A percentile compares a stretch with the other conserved stretches of the same genome.
phyloP scores from a whole-genome alignment of 2,888 invertebrate species.

The Dolichopus griseipennis region DNA sequence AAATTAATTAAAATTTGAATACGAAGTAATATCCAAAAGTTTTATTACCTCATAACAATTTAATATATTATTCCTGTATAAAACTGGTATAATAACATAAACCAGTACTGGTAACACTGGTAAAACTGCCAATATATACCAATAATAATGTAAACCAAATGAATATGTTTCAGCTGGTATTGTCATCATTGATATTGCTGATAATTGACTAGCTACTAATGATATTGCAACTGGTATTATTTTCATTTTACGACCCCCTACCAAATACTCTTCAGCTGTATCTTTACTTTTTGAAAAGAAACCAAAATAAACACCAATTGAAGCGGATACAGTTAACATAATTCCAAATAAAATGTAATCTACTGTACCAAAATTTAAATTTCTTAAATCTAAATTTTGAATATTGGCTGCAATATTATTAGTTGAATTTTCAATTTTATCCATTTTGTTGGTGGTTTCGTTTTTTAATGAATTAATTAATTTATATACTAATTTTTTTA shows the following conservation, averaged over 20 bases:
- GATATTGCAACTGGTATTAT: conserved; percentile 55
- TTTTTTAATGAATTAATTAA: too few species aligned
- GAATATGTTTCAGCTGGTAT: conserved; percentile 48
- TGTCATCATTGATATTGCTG: conserved; percentile 48
- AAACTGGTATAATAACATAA: conserved; percentile 45
- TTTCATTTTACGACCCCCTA: conserved; percentile 49
- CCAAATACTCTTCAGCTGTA: conserved; percentile 49
- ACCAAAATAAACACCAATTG: conserved; percentile 51
- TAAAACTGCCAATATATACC: conserved; percentile 39
- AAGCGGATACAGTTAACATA: conserved; percentile 47
- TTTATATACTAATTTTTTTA: too few species aligned
- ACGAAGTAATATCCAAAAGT: neutral
- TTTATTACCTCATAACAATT: conserved; percentile 45
- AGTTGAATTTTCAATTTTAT: too few species aligned
- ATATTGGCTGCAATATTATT: too few species aligned
- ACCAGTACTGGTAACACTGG: conserved; percentile 34
- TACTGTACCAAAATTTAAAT: neutral
- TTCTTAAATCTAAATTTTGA: neutral
- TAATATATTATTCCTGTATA: conserved; percentile 45
- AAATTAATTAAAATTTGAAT: neutral
- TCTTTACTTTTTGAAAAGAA: conserved; percentile 46
- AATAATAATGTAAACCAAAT: conserved; percentile 45
- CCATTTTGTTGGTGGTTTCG: too few species aligned
- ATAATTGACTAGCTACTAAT: conserved; percentile 51
- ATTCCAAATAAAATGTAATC: conserved; percentile 51